Percentiles rank a stretch among this genome's conserved stretches.
These are phyloP conservation scores for Dyspetes luteomarginatus DNA, from an alignment of 2,888 invertebrate genomes.

Conservation along the genomic window DNA sequence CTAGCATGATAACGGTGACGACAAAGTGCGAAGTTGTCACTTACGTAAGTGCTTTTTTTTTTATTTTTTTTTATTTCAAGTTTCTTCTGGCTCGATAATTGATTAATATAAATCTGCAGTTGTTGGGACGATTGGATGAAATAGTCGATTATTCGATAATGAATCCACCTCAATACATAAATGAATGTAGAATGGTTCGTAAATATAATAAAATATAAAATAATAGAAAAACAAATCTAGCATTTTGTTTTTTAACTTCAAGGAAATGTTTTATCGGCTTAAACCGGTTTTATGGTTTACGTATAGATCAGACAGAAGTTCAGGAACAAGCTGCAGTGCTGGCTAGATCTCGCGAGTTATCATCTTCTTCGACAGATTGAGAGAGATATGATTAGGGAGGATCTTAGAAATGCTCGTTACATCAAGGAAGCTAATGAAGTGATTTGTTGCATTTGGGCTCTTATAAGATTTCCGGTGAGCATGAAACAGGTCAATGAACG, in stretches of 20 bases:
- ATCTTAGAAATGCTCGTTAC: conserved; percentile 83
- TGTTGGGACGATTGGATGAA: conserved; percentile 85
- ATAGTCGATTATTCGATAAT: conserved; percentile 83
- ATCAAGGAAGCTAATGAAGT: conserved; percentile 81
- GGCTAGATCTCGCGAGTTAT: conserved; percentile 84
- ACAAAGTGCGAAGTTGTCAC: conserved; percentile 84
- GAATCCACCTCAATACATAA: conserved; percentile 80
- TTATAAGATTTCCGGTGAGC: conserved; percentile 82
- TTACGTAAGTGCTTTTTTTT: conserved; percentile 81
- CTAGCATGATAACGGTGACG: conserved; percentile 83
- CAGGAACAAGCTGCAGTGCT: conserved; percentile 82
- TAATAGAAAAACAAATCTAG: neutral
- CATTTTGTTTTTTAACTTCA: neutral
- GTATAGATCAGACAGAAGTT: conserved; percentile 82
- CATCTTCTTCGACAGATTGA: conserved; percentile 84
- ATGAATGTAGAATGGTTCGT: conserved; percentile 84
- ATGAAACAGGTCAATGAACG: conserved; percentile 75
- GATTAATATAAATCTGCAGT: conserved; percentile 78
- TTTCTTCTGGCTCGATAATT: neutral
- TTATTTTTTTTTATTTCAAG: no score
- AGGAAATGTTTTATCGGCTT: neutral
- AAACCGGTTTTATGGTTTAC: neutral
- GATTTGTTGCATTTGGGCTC: conserved; percentile 84
- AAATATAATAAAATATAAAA: neutral
- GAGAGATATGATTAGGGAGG: conserved; percentile 82